phyloP scores from a whole-genome alignment of 2,888 invertebrate species.

The Malacosoma neustria region DNA sequence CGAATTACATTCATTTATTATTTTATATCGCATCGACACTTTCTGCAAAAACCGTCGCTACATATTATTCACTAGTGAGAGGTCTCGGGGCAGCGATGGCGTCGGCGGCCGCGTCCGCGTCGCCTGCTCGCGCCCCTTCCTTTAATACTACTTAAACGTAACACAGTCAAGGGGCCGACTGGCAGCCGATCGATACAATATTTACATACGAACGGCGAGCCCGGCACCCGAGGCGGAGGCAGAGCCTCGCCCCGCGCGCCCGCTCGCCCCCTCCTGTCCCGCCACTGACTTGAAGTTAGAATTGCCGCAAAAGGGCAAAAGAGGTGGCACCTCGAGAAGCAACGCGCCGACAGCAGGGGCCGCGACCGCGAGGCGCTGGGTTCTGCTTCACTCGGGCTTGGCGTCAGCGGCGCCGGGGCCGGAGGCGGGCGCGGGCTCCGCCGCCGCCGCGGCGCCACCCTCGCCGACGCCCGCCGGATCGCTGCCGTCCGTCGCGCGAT shows the following conservation, averaged over 20 bases:
- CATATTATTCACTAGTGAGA: constrained; percentile 68
- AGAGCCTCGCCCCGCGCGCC: constrained; percentile 19
- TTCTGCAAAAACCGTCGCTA: constrained; percentile 60
- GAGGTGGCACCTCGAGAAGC: constrained; percentile 13
- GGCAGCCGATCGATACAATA: constrained; percentile 44
- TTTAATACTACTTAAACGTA: constrained; percentile 59
- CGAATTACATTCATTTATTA: constrained; percentile 66
- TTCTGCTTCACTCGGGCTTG: constrained; percentile 27
- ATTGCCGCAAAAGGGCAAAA: no score
- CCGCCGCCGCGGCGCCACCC: constrained; percentile 28
- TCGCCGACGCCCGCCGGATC: constrained; percentile 29
- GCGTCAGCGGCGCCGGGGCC: constrained; percentile 40
- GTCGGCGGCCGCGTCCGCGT: constrained; percentile 43
- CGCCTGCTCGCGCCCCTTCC: constrained; percentile 38
- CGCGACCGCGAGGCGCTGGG: constrained; percentile 17
- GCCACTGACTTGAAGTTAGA: no score
- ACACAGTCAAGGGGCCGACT: constrained; percentile 65
- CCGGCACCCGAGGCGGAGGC: constrained; percentile 26
- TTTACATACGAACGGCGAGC: constrained; percentile 60
- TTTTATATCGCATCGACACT: constrained; percentile 66
- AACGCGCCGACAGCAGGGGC: constrained; percentile 12
- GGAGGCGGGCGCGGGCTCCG: constrained; percentile 31
- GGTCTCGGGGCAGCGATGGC: constrained; percentile 62
- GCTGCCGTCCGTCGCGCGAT: constrained; percentile 36
- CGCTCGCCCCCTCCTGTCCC: no score